A percentile compares a stretch with the other conserved stretches of the same genome.
Conservation (phyloP, 2,888 invertebrate genomes). For the Megalurothrips usitatus region DNA sequence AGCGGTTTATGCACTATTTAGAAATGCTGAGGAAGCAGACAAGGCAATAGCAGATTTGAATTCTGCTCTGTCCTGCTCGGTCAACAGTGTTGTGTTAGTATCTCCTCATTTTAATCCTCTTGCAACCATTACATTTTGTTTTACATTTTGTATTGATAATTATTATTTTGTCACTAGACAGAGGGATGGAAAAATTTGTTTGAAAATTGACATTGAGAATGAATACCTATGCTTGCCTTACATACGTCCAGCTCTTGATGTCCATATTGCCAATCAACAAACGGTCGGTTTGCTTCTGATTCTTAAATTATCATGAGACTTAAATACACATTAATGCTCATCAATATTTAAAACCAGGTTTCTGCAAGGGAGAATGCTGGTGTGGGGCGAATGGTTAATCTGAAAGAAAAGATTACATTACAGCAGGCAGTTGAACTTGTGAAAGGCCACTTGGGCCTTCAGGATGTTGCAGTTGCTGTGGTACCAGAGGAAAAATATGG, state of each 20-base stretch:
- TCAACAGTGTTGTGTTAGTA: background rate
- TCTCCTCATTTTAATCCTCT: background rate
- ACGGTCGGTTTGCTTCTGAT: background rate
- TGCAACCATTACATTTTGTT: background rate
- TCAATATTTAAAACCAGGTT: conserved; percentile 38
- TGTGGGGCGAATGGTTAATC: conserved; percentile 54
- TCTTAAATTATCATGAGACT: background rate
- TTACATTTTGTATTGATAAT: background rate
- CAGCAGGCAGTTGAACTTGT: conserved; percentile 60
- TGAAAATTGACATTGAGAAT: background rate
- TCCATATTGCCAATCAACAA: background rate
- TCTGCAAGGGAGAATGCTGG: conserved; percentile 47
- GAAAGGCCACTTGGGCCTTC: conserved; percentile 64
- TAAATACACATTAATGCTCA: conserved; percentile 19
- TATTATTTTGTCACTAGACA: background rate
- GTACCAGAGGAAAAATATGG: conserved; percentile 49
- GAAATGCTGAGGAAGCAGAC: background rate
- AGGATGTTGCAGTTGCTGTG: conserved; percentile 68
- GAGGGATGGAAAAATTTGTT: background rate
- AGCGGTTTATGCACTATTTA: background rate
- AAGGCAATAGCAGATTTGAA: background rate
- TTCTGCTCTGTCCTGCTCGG: background rate
- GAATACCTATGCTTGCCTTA: background rate
- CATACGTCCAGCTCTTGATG: background rate
- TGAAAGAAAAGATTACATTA: conserved; percentile 53